Conservation (phyloP, 2,113 vertebrate genomes). For the Cavia porcellus region DNA sequence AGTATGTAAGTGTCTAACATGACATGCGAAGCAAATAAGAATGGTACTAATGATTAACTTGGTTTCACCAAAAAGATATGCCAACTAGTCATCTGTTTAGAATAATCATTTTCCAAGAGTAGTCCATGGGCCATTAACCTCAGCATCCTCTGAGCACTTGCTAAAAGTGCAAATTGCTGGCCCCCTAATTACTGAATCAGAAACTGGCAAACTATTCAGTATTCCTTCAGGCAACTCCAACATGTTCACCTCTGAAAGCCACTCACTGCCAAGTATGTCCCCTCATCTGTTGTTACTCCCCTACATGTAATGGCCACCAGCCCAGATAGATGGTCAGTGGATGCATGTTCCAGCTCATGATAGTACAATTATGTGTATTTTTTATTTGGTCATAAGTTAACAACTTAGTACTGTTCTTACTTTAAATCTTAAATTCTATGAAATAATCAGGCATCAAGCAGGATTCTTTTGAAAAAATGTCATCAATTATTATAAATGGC, state of each 20-base stretch:
- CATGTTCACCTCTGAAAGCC: neutral
- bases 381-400: neutral
- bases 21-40: neutral
- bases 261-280: neutral
- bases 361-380: neutral
- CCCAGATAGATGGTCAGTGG: neutral
- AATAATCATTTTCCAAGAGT: neutral
- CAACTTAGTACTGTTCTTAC: neutral
- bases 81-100: neutral
- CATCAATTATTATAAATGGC: conserved; percentile 46
- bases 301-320: neutral
- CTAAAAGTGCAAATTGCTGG: neutral
- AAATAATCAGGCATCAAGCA: neutral
- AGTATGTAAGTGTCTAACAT: neutral
- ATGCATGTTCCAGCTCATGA: neutral
- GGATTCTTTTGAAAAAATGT: conserved; percentile 34
- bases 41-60: neutral
- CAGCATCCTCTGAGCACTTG: neutral
- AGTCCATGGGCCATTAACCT: neutral
- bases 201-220: neutral
- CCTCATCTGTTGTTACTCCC: neutral
- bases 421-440: neutral
- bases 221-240: neutral
- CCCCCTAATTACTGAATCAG: neutral
- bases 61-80: neutral